Conservation (phyloP, 2,797 vertebrate species). For the Coregonus sp. region DNA sequence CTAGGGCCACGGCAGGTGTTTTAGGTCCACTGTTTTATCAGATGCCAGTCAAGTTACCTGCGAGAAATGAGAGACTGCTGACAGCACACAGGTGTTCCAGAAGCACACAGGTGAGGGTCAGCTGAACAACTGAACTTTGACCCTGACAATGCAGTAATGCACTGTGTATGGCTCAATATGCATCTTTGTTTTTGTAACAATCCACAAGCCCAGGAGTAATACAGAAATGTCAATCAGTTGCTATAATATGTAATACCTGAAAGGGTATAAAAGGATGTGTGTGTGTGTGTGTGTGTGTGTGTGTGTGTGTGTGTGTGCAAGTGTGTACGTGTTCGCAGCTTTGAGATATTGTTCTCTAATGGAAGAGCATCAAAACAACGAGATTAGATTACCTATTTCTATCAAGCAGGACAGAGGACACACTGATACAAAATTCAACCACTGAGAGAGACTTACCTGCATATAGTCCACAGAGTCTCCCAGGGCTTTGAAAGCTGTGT, state of each 20-base stretch:
- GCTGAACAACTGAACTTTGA: conserved; percentile 45
- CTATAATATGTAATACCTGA: neutral
- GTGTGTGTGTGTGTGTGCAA: neutral
- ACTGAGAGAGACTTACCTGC: neutral
- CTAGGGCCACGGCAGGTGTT: conserved; percentile 36
- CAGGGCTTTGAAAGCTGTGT: conserved; percentile 94
- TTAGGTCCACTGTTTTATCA: conserved; percentile 23
- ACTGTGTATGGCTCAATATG: neutral
- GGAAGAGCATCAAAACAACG: no score
- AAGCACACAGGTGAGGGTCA: conserved; percentile 9
- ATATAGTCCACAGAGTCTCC: conserved; percentile 94
- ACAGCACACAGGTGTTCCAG: conserved; percentile 58
- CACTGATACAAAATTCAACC: neutral
- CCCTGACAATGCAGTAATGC: neutral
- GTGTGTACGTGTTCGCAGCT: no score
- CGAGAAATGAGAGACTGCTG: conserved; percentile 63
- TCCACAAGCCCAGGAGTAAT: neutral
- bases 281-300: neutral
- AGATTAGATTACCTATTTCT: no score
- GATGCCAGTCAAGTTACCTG: neutral
- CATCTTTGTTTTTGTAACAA: neutral
- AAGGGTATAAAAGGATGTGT: neutral
- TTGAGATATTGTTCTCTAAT: no score
- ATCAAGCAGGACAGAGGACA: neutral
- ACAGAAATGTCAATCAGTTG: neutral